Conservation (phyloP, 2,888 invertebrate genomes). For the Heliconius aoede region DNA sequence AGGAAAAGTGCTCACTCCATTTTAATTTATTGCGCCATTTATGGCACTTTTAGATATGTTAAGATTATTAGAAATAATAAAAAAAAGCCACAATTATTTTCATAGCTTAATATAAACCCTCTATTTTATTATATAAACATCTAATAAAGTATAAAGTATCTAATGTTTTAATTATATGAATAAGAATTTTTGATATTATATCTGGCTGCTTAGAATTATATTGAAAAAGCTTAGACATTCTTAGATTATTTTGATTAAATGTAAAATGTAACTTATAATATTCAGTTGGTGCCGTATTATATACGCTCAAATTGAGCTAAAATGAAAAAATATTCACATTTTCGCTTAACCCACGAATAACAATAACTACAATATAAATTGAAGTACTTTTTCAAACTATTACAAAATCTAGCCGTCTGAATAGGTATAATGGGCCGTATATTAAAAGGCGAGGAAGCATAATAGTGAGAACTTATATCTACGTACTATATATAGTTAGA, state of each 20-base stretch:
- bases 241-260: not conserved
- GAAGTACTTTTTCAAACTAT: slow-evolving; percentile 15
- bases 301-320: not conserved
- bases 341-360: not conserved
- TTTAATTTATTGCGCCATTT: too few species aligned
- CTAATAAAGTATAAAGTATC: too few species aligned
- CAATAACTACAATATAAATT: slow-evolving; percentile 2
- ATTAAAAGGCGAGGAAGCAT: slow-evolving; percentile 7
- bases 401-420: slow-evolving; percentile 14
- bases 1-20: not conserved
- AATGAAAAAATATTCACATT: not conserved
- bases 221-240: not conserved
- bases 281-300: not conserved
- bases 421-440: slow-evolving; percentile 13
- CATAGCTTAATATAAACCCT: too few species aligned
- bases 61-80: not conserved
- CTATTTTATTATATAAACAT: too few species aligned
- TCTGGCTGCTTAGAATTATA: not conserved
- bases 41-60: too few species aligned
- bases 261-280: not conserved
- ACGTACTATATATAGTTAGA: slow-evolving; percentile 31
- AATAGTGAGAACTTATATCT: slow-evolving; percentile 39
- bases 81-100: not conserved
- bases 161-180: not conserved
- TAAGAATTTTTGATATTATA: not conserved